Evolutionary conservation across 2,888 invertebrate species (phyloP), one percentile per base, ranked within the genome.

Genomic region (Tillus elongatus): DNA sequence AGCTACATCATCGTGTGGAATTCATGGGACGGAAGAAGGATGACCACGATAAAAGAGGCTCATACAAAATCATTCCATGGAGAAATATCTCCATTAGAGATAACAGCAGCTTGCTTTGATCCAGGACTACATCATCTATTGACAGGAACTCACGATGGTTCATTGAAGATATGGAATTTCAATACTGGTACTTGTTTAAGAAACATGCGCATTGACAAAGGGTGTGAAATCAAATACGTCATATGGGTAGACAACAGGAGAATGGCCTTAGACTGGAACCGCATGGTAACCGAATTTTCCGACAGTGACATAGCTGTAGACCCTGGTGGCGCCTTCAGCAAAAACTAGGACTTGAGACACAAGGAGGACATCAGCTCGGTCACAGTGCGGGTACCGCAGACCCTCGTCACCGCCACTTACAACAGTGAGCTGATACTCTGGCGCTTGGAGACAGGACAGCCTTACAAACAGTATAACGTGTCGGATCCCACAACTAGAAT

Each of bases 1-100:
- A 86, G 87, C 45, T 78, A 76, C 44, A 83, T 90, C 40, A 82
- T 84, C 48, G 79, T 82, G 13, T 90, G 89, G 89, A 78, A 87
- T 60, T 79, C 84, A 0, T 72, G 77, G 63, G 75, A 72, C 30
- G 84, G 88, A 2, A 72, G 74, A 40, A 73, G 82, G 36, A 74
- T 79, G 54, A 72, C 75, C 38, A 71, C 82, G 47, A 74, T 85
- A 24, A 74, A 73, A 37, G 74, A 78, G 43, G 82, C 83, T 3
- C 88, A 88, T 57, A 78, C 75, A 10, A 70, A 73, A 36, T 62
- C 74, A 44, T 60, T 77, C 35, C 75, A 79, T 55, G 84, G 84
- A 0, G 77, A 80, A 57, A 64, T 69, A 16, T 66, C 73, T 41
- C 74, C 77, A 1, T 72, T 83, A 31, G 83, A 82, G 68, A 82